These are phyloP conservation scores for Serrognathus titanus DNA, from an alignment of 2,888 invertebrate genomes.

Conservation along the genomic window DNA sequence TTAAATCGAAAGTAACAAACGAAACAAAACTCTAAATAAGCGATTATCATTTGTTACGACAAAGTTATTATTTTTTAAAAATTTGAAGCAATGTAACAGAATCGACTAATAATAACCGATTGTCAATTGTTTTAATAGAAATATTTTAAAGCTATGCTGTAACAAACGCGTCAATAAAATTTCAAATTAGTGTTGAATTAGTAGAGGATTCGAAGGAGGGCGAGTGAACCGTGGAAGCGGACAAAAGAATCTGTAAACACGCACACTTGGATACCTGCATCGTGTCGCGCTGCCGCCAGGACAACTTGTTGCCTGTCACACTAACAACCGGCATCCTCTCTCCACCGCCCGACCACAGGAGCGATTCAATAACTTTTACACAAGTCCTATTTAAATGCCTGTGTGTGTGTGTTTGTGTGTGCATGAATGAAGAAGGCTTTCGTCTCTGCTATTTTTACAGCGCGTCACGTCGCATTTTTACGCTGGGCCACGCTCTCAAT, in stretches of 20 bases:
- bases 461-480: constrained; percentile 2
- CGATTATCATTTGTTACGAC: too few relatives aligned
- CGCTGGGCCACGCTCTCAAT: neutral
- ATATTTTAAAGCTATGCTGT: too few relatives aligned
- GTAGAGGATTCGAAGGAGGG: neutral
- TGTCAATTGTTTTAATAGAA: too few relatives aligned
- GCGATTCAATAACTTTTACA: constrained; percentile 27
- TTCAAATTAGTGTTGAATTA: neutral
- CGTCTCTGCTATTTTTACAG: constrained; percentile 17
- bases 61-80: too few relatives aligned
- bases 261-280: constrained; percentile 37
- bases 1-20: too few relatives aligned
- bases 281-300: constrained; percentile 37
- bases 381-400: constrained; percentile 26
- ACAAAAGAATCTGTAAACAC: constrained; percentile 34
- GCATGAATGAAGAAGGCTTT: constrained; percentile 10
- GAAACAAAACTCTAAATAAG: too few relatives aligned
- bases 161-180: neutral
- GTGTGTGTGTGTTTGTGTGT: constrained; percentile 16
- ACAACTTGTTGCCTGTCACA: constrained; percentile 43
- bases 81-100: too few relatives aligned
- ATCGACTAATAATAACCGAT: too few relatives aligned
- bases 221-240: constrained; percentile 20
- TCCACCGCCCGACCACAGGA: constrained; percentile 12
- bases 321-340: constrained; percentile 26